These are phyloP conservation scores for Archegozetes longisetosus DNA, from an alignment of 1,140 invertebrate genomes.

Conservation along the genomic window DNA sequence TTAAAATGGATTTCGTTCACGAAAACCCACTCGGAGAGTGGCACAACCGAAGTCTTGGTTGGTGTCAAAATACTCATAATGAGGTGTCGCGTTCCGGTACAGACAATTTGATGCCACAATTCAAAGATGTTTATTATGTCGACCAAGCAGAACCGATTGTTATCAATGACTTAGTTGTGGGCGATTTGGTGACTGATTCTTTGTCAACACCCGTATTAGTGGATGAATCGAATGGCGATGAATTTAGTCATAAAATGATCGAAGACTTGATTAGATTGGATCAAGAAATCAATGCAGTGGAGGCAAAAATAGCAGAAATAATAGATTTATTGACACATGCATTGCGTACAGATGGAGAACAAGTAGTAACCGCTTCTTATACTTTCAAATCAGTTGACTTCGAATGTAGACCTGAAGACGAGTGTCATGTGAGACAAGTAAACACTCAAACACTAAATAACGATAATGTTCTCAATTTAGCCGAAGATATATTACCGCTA, in stretches of 20 bases:
- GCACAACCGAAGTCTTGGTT: constrained; percentile 8
- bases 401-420: not conserved
- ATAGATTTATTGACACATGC: not conserved
- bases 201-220: not conserved
- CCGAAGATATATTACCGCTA: constrained; percentile 11
- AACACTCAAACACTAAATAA: constrained; percentile 10
- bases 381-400: constrained; percentile 15
- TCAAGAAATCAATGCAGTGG: not conserved
- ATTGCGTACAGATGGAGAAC: not conserved
- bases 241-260: not conserved
- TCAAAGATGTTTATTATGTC: constrained; percentile 9
- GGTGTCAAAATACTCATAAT: constrained; percentile 11
- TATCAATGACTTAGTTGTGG: constrained; percentile 4
- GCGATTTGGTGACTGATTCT: not conserved
- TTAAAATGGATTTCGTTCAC: constrained; percentile 10
- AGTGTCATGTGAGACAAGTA: constrained; percentile 7
- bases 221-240: not conserved
- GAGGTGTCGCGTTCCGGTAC: not conserved
- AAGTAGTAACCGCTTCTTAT: not conserved
- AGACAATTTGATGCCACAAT: not conserved
- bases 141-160: constrained; percentile 11
- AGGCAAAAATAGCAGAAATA: not conserved
- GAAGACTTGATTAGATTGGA: not conserved
- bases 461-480: constrained; percentile 12
- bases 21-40: constrained; percentile 12